Evolutionary conservation across 2,888 invertebrate species (phyloP).

Genomic region (Athrips mouffetella): DNA sequence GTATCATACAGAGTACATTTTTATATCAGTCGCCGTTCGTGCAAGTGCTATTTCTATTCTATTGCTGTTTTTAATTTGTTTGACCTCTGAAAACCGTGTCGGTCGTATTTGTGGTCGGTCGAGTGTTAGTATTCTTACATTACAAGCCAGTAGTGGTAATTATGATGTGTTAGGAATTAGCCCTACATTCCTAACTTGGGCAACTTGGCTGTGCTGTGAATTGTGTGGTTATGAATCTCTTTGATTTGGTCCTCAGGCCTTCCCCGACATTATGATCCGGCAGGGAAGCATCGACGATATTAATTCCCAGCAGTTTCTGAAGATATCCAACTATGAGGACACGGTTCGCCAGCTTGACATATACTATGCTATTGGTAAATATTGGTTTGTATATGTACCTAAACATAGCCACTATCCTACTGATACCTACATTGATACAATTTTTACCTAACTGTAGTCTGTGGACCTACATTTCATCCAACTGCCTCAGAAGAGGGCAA

Average conservation of each 20-base stretch:
- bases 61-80: conserved; percentile 1
- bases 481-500: background rate
- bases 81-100: conserved; percentile 3
- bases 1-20: too few relatives aligned
- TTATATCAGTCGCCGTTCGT: too few relatives aligned
- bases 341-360: conserved; percentile 93
- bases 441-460: too few relatives aligned
- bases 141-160: background rate
- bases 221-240: background rate
- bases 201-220: too few relatives aligned
- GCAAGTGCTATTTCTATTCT: background rate
- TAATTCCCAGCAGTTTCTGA: conserved; percentile 87
- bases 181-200: too few relatives aligned
- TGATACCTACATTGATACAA: too few relatives aligned
- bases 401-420: background rate
- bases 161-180: too few relatives aligned
- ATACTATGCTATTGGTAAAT: conserved; percentile 94
- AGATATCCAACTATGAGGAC: conserved; percentile 92
- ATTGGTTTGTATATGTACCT: background rate
- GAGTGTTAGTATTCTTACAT: background rate
- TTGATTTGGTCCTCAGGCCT: conserved; percentile 37
- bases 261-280: conserved; percentile 67
- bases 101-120: background rate
- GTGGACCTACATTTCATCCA: too few relatives aligned
- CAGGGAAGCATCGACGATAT: conserved; percentile 87